Conservation (phyloP, 2,797 vertebrate species). For the Diglossa cyanea region DNA sequence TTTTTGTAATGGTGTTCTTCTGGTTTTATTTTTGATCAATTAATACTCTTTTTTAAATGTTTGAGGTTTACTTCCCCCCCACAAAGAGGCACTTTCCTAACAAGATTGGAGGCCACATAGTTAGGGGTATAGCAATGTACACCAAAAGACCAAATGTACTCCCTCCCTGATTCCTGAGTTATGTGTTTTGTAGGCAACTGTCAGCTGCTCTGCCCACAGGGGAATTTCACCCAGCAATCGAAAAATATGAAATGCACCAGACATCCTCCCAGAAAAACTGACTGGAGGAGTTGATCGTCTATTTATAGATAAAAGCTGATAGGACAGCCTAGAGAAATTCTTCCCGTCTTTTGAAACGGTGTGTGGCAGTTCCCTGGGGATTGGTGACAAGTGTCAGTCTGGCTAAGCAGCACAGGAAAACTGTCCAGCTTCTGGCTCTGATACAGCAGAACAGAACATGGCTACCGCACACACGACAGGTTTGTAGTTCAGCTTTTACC, state of each 20-base stretch:
- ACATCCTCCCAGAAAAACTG: not conserved
- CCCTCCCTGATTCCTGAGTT: not conserved
- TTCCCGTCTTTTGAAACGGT: not conserved
- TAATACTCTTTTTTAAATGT: not conserved
- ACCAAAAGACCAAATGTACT: not conserved
- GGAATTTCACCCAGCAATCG: not conserved
- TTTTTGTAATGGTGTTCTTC: not conserved
- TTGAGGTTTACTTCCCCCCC: accelerated
- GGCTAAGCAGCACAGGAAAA: not conserved
- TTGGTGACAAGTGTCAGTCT: conserved; percentile 1
- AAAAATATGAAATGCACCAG: not conserved
- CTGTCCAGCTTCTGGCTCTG: not conserved
- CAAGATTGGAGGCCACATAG: not conserved
- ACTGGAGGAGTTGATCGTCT: not conserved
- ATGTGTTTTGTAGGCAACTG: not conserved
- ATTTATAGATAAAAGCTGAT: not conserved
- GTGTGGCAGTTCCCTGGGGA: not conserved
- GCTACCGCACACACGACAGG: not conserved
- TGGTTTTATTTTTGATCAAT: not conserved
- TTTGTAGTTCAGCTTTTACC: not conserved
- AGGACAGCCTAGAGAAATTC: not conserved
- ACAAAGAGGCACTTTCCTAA: not conserved
- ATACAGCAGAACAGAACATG: not conserved
- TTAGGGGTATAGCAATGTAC: not conserved
- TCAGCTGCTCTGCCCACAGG: not conserved